A percentile compares a stretch with the other conserved stretches of the same genome.
These are phyloP conservation scores for Tachuris rubrigastra DNA, from an alignment of 2,113 vertebrate species.

Conservation along the genomic window DNA sequence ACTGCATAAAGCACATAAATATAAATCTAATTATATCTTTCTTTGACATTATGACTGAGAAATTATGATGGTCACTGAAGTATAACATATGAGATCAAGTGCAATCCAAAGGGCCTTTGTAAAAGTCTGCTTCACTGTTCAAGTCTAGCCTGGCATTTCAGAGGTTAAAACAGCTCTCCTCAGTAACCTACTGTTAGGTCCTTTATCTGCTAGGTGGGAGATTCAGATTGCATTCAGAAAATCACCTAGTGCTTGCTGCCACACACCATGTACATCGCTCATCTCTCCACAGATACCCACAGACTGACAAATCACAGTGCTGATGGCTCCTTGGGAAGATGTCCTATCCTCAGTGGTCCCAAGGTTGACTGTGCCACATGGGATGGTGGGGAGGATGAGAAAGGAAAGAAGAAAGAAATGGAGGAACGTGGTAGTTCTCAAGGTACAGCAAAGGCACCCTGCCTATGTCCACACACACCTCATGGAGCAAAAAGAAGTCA, in stretches of 20 bases:
- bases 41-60: constrained; percentile 56
- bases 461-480: not conserved
- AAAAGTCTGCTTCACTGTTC: not conserved
- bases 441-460: not conserved
- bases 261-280: not conserved
- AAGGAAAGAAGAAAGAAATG: not conserved
- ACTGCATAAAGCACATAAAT: constrained; percentile 59
- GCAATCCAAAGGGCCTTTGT: not conserved
- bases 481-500: not conserved
- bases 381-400: not conserved
- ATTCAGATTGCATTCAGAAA: not conserved
- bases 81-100: constrained; percentile 16
- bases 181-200: not conserved
- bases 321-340: not conserved
- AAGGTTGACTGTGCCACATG: not conserved
- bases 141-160: not conserved
- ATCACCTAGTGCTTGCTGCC: not conserved
- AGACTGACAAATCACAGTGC: not conserved
- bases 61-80: constrained; percentile 40
- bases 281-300: not conserved
- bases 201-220: not conserved
- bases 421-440: not conserved
- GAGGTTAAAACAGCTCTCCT: not conserved
- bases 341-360: not conserved
- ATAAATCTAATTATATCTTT: constrained; percentile 69